Conservation (phyloP, 2,113 vertebrate genomes). For the Lagopus leucura region DNA sequence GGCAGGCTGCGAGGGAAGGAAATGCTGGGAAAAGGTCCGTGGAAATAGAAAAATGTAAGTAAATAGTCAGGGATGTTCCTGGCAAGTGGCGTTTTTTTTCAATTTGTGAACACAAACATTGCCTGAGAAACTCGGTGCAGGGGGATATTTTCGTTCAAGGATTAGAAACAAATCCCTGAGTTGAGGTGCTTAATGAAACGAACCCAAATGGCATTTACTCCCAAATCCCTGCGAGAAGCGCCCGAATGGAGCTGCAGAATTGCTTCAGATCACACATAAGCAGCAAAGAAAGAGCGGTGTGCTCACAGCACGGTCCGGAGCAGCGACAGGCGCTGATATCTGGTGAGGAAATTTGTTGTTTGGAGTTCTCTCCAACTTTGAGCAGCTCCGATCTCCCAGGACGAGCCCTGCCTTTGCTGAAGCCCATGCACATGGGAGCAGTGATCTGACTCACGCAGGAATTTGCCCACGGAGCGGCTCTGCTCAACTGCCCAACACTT, state of each 20-base stretch:
- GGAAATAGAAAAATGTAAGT: neutral
- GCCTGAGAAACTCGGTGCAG: neutral
- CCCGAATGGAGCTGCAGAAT: neutral
- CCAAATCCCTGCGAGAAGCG: conserved; percentile 25
- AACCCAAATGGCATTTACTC: conserved; percentile 52
- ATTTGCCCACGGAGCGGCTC: neutral
- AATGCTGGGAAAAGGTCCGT: neutral
- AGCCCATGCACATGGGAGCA: neutral
- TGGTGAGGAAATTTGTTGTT: neutral
- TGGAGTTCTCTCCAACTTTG: neutral
- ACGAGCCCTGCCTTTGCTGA: neutral
- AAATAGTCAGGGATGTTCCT: neutral
- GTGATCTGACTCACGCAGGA: neutral
- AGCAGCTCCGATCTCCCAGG: neutral
- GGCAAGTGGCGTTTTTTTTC: neutral
- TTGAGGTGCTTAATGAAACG: conserved; percentile 60
- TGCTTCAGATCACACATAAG: neutral
- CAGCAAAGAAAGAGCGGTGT: fast-evolving
- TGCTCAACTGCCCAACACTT: neutral
- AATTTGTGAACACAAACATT: neutral
- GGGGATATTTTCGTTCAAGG: neutral
- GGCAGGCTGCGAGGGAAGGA: neutral
- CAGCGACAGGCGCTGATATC: neutral
- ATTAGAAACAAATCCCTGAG: conserved; percentile 60
- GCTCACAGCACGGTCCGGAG: neutral